These are phyloP conservation scores for Eidolon dupreanum DNA, from an alignment of 2,797 vertebrate species.

Conservation along the genomic window DNA sequence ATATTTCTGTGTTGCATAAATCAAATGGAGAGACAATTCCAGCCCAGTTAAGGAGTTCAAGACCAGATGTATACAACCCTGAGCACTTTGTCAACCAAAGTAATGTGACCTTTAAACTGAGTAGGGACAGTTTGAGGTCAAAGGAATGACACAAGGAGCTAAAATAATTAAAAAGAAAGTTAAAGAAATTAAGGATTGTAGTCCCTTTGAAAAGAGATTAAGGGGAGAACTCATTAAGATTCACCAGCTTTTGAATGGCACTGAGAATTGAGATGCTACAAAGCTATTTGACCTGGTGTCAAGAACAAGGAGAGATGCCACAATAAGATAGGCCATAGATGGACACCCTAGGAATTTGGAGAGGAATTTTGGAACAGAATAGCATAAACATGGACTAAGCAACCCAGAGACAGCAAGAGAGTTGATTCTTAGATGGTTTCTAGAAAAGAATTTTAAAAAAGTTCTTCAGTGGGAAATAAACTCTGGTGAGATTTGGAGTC, in stretches of 20 bases:
- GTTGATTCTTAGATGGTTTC: neutral
- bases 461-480: neutral
- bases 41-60: neutral
- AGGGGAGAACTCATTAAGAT: conserved; percentile 69
- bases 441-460: neutral
- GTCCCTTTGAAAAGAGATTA: conserved; percentile 71
- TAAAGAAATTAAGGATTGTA: conserved; percentile 65
- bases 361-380: conserved; percentile 70
- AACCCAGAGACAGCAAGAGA: neutral
- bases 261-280: conserved; percentile 69
- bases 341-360: conserved; percentile 76
- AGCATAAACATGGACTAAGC: conserved; percentile 15
- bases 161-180: conserved; percentile 81
- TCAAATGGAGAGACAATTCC: neutral
- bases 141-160: conserved; percentile 81
- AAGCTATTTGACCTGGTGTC: conserved; percentile 80
- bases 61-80: neutral
- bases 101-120: conserved; percentile 63
- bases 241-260: conserved; percentile 68
- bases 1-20: conserved; percentile 1
- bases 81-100: conserved; percentile 58
- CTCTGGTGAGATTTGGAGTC: neutral
- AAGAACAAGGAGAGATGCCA: conserved; percentile 78
- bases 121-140: conserved; percentile 48
- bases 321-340: conserved; percentile 71